Conservation (phyloP, 2,888 invertebrate genomes). For the Congeria kusceri region DNA sequence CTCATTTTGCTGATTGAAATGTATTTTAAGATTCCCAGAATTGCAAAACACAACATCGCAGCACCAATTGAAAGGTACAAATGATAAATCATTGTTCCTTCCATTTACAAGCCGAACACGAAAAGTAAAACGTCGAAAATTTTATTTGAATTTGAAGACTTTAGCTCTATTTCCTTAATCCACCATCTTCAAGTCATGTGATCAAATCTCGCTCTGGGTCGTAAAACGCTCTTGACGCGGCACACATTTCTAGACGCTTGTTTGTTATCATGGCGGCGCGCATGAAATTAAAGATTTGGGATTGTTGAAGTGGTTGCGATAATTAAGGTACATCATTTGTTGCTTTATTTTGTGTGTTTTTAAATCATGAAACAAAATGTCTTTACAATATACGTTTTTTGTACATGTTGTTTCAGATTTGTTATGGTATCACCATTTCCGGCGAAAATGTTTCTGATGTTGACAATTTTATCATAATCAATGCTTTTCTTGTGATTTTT, state of each 20-base stretch:
- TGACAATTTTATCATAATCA: no score
- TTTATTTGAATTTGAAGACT: not conserved
- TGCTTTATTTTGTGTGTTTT: no score
- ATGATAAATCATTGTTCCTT: constrained; percentile 57
- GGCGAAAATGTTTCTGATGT: no score
- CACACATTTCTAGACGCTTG: not conserved
- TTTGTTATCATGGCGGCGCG: not conserved
- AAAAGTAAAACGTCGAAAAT: constrained; percentile 5
- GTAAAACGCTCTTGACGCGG: not conserved
- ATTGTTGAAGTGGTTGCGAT: no score
- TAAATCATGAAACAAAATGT: no score
- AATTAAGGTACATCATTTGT: no score
- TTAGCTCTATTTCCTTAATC: constrained; percentile 15
- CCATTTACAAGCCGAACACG: not conserved
- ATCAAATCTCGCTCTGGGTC: constrained; percentile 12
- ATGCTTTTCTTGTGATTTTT: no score
- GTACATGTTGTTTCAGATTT: no score
- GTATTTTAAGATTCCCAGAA: constrained; percentile 67
- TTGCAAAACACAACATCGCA: constrained; percentile 58
- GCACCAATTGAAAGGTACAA: constrained; percentile 64
- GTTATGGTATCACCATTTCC: no score
- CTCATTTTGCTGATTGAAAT: constrained; percentile 67
- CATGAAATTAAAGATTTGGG: not conserved
- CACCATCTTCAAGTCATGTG: constrained; percentile 67
- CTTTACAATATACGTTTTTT: no score